A percentile compares a stretch with the other conserved stretches of the same genome.
These are phyloP conservation scores for Drosophila watanabei DNA, from an alignment of 1,140 invertebrate species.

Conservation along the genomic window DNA sequence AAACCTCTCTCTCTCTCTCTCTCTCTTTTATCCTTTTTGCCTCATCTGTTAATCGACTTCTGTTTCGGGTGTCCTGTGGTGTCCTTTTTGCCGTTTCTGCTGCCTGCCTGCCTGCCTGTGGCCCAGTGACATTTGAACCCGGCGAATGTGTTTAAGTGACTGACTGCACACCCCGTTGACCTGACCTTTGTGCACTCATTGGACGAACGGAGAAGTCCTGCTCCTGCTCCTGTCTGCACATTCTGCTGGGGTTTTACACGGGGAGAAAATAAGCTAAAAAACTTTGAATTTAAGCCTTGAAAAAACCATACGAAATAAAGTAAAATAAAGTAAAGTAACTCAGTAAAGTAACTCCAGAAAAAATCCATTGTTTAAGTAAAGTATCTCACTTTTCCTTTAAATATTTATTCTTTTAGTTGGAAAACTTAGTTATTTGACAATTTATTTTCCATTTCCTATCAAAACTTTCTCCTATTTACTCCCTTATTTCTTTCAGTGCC, in stretches of 20 bases:
- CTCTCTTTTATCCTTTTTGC: too few species aligned
- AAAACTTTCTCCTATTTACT: not conserved
- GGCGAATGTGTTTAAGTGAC: constrained; percentile 24
- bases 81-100: not conserved
- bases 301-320: too few species aligned
- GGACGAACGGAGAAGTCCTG: too few species aligned
- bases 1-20: too few species aligned
- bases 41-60: constrained; percentile 5
- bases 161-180: constrained; percentile 26
- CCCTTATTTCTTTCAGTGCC: not conserved
- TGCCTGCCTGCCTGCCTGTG: constrained; percentile 2
- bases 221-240: constrained; percentile 2
- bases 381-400: too few species aligned
- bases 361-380: too few species aligned
- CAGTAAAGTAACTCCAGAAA: too few species aligned
- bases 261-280: not conserved
- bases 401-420: not conserved
- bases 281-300: too few species aligned
- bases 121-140: constrained; percentile 32
- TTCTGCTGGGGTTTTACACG: constrained; percentile 2
- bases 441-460: too few species aligned
- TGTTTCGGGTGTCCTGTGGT: not conserved
- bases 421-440: not conserved
- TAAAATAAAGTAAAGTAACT: too few species aligned
- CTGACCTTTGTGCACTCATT: constrained; percentile 36